These are phyloP conservation scores for Dicyrtoma fusca DNA, from an alignment of 2,888 invertebrate genomes.

Conservation along the genomic window DNA sequence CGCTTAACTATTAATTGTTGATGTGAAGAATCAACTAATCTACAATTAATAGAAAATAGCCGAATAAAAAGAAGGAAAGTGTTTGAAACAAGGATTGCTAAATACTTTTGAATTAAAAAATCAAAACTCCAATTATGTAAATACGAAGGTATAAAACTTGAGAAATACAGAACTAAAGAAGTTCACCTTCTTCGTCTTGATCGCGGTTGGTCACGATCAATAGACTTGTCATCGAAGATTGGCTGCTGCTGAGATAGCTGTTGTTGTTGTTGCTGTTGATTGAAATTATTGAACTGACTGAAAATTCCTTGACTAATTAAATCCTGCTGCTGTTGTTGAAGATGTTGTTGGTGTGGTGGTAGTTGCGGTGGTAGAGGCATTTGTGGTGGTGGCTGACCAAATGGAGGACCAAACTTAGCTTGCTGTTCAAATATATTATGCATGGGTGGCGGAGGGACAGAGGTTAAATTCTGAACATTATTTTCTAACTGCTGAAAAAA, in stretches of 20 bases:
- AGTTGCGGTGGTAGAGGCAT: slow-evolving; percentile 43
- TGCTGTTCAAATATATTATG: slow-evolving; percentile 43
- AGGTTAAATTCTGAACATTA: slow-evolving; percentile 25
- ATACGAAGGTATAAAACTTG: no score
- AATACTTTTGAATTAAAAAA: no score
- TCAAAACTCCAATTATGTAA: no score
- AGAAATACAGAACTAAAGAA: no score
- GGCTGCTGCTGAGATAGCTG: slow-evolving; percentile 1
- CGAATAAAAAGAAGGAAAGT: no score
- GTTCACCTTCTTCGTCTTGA: slow-evolving; percentile 62
- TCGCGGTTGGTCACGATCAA: slow-evolving; percentile 49
- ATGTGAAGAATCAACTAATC: no score
- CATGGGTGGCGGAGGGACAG: slow-evolving; percentile 29
- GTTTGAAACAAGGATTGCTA: no score
- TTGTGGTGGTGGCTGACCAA: slow-evolving; percentile 37
- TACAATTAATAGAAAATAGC: no score
- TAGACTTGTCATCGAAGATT: slow-evolving; percentile 11
- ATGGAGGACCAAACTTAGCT: slow-evolving; percentile 34
- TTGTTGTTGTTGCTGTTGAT: slow-evolving; percentile 18
- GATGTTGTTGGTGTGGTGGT: slow-evolving; percentile 40
- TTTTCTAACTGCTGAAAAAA: slow-evolving; percentile 52
- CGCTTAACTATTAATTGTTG: no score
- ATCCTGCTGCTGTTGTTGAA: slow-evolving; percentile 39
- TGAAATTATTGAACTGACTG: slow-evolving; percentile 26
- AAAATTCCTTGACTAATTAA: slow-evolving; percentile 28